A percentile compares a stretch with the other conserved stretches of the same genome.
These are phyloP conservation scores for Pygmarrhopalites habei DNA, from an alignment of 1,140 invertebrate species.

Conservation along the genomic window DNA sequence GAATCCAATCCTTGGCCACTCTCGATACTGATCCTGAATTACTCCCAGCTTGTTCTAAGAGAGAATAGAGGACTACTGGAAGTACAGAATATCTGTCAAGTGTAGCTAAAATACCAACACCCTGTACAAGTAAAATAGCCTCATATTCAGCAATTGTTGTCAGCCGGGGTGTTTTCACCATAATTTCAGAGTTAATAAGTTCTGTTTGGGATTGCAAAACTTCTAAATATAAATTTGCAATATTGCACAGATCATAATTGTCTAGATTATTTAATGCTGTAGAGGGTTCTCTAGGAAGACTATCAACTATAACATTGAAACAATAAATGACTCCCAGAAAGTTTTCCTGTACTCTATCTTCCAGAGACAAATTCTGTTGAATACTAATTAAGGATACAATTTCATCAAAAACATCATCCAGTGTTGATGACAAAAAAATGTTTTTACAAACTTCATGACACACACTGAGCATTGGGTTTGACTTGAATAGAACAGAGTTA, in stretches of 20 bases:
- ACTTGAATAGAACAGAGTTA: background rate
- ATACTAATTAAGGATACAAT: background rate
- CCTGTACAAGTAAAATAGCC: constrained; percentile 21
- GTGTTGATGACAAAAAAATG: background rate
- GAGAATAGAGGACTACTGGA: constrained; percentile 22
- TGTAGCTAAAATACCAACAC: constrained; percentile 14
- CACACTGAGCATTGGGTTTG: background rate
- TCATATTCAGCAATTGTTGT: background rate
- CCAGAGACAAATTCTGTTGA: background rate
- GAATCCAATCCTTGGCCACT: background rate
- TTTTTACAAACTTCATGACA: constrained; percentile 9
- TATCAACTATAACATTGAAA: constrained; percentile 9
- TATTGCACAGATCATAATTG: constrained; percentile 3
- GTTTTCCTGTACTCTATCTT: background rate
- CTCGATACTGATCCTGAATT: background rate
- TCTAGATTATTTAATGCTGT: background rate
- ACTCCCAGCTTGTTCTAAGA: constrained; percentile 32
- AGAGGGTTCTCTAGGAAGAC: background rate
- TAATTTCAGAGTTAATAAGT: background rate
- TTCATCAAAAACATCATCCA: constrained; percentile 17
- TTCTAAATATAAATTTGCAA: background rate
- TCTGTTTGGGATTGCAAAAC: constrained; percentile 4
- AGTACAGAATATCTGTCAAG: constrained; percentile 15
- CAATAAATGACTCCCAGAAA: constrained; percentile 11
- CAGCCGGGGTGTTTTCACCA: background rate